A percentile compares a stretch with the other conserved stretches of the same genome.
Conservation (phyloP, 1,140 invertebrate genomes). For the Drosophila pruinosa region DNA sequence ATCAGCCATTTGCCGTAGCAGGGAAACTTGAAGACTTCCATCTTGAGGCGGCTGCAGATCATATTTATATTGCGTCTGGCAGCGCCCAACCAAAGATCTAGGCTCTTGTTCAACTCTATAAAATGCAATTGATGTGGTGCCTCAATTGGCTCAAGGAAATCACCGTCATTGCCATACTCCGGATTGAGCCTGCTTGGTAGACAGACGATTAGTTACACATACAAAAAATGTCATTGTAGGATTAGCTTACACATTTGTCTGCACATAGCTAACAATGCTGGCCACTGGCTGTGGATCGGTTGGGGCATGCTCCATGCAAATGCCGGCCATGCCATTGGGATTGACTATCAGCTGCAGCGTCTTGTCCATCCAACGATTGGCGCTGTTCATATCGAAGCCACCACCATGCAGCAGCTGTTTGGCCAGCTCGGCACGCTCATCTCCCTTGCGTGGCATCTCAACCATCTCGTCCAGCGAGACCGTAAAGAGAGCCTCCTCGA, state of each 20-base stretch:
- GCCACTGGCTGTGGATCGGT: constrained; percentile 95
- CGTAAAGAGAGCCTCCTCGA: constrained; percentile 92
- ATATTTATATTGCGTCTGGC: constrained; percentile 78
- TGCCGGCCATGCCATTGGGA: constrained; percentile 90
- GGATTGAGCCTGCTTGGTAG: constrained; percentile 1
- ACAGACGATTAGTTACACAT: background rate
- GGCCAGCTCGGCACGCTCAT: constrained; percentile 83
- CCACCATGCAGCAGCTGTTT: constrained; percentile 89
- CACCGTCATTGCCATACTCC: constrained; percentile 22
- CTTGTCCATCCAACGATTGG: constrained; percentile 96
- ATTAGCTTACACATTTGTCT: constrained; percentile 79
- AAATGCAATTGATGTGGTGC: constrained; percentile 17
- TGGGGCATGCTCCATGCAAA: constrained; percentile 96
- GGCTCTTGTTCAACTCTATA: background rate
- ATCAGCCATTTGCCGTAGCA: constrained; percentile 92
- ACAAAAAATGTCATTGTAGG: background rate
- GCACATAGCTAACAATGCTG: constrained; percentile 90
- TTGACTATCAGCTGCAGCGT: constrained; percentile 93
- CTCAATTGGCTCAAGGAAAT: background rate
- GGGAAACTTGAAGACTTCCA: constrained; percentile 88
- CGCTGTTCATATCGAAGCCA: constrained; percentile 86
- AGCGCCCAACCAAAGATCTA: constrained; percentile 35
- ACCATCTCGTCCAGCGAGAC: constrained; percentile 90
- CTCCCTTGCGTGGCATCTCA: constrained; percentile 71
- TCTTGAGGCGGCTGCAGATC: constrained; percentile 85